Percentiles rank a stretch among this genome's conserved stretches.
phyloP scores from a whole-genome alignment of 2,113 vertebrate genomes.

The Ceyx cyanopectus region DNA sequence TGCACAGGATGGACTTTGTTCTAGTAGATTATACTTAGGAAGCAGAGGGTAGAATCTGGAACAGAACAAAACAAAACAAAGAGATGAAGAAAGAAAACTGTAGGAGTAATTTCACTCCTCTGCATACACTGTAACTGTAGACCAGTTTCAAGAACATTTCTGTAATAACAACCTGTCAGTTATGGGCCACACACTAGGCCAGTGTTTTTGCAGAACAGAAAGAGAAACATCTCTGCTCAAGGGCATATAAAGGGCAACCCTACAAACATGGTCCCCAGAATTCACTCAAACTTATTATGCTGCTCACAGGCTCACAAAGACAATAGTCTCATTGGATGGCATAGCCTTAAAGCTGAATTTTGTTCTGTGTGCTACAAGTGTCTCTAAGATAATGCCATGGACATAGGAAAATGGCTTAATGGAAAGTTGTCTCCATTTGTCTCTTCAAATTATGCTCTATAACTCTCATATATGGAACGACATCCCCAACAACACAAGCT shows the following conservation, averaged over 20 bases:
- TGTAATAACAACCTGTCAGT: neutral
- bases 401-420: neutral
- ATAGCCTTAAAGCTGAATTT: neutral
- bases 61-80: neutral
- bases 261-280: neutral
- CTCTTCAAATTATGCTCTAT: neutral
- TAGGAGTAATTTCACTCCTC: neutral
- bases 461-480: neutral
- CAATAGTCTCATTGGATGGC: neutral
- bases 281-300: neutral
- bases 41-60: neutral
- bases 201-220: neutral
- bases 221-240: neutral
- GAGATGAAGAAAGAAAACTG: neutral
- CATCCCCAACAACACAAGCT: neutral
- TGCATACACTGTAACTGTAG: neutral
- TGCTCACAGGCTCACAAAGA: neutral
- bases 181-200: neutral
- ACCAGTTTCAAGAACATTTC: neutral
- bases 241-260: fast-evolving
- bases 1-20: neutral
- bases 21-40: neutral
- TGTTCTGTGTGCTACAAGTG: neutral
- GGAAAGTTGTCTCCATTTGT: neutral
- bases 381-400: neutral